Evolutionary conservation across 2,888 invertebrate genomes (phyloP).

Genomic region (Ennomos fuscantarius): DNA sequence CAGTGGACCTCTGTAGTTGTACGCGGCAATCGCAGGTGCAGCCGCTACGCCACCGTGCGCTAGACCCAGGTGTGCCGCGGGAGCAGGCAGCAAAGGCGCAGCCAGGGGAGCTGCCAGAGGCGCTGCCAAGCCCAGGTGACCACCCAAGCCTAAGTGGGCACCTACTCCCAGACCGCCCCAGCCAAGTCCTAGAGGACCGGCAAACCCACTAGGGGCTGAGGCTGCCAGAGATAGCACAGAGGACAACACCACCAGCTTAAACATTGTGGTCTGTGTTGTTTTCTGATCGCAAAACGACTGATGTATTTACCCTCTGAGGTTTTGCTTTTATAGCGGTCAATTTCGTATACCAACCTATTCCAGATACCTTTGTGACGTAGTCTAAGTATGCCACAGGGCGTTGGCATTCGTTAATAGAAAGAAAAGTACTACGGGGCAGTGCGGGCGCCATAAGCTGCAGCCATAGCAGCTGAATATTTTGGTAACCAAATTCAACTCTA

Average conservation of each 20-base stretch:
- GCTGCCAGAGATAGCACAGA: conserved; percentile 85
- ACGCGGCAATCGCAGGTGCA: conserved; percentile 61
- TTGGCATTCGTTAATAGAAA: conserved; percentile 61
- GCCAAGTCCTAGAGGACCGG: conserved; percentile 42
- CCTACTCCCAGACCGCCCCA: conserved; percentile 56
- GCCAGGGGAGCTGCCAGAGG: conserved; percentile 52
- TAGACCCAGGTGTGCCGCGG: conserved; percentile 37
- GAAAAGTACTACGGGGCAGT: conserved; percentile 56
- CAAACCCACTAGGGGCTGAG: conserved; percentile 71
- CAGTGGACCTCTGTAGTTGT: conserved; percentile 76
- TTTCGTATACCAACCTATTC: conserved; percentile 68
- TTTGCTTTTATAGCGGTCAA: conserved; percentile 71
- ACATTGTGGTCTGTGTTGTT: conserved; percentile 84
- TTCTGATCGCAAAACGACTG: conserved; percentile 70
- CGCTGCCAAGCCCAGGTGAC: conserved; percentile 52
- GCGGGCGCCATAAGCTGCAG: conserved; percentile 38
- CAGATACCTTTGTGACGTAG: conserved; percentile 75
- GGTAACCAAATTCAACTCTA: conserved; percentile 51
- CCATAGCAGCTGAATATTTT: conserved; percentile 24
- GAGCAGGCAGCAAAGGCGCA: conserved; percentile 51
- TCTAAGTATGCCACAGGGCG: conserved; percentile 69
- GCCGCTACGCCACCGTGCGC: conserved; percentile 45
- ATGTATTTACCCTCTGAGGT: conserved; percentile 54
- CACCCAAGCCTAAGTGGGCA: conserved; percentile 44
- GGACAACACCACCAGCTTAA: conserved; percentile 87